Evolutionary conservation across 2,888 invertebrate genomes (phyloP).

Genomic region (Machimus atricapillus): DNA sequence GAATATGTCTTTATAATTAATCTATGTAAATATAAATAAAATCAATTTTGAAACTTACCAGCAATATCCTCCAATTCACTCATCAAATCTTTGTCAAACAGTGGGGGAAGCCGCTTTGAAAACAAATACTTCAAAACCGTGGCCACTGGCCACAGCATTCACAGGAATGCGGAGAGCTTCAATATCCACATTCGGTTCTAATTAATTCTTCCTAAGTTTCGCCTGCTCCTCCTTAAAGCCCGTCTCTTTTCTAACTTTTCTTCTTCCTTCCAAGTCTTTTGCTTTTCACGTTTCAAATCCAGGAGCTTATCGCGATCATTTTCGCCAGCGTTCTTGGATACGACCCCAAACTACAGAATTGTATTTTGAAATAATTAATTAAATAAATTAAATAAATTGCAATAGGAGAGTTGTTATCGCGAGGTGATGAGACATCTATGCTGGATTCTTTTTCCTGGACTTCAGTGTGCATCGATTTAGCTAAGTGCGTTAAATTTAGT

Average conservation of each 20-base stretch:
- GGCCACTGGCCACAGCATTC: conserved; percentile 95
- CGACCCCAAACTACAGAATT: conserved; percentile 62
- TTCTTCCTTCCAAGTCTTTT: conserved; percentile 71
- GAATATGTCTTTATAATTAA: too few relatives aligned
- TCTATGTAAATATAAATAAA: too few relatives aligned
- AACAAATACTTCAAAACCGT: conserved; percentile 97
- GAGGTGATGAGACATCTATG: conserved; percentile 69
- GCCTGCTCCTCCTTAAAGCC: conserved; percentile 69
- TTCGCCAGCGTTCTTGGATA: conserved; percentile 66
- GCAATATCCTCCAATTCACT: conserved; percentile 90
- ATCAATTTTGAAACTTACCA: conserved; percentile 64
- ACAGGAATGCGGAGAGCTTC: conserved; percentile 90
- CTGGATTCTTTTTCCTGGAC: conserved; percentile 71
- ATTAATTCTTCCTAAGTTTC: conserved; percentile 55
- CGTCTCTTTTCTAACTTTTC: conserved; percentile 74
- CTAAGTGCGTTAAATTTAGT: conserved; percentile 42
- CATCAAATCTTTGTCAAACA: conserved; percentile 89
- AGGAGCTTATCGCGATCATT: conserved; percentile 68
- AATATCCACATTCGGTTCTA: conserved; percentile 85
- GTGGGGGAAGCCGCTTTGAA: conserved; percentile 88
- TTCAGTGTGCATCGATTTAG: conserved; percentile 51
- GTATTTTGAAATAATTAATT: background rate
- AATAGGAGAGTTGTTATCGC: conserved; percentile 72
- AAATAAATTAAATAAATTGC: conserved; percentile 52
- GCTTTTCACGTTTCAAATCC: conserved; percentile 70